A percentile compares a stretch with the other conserved stretches of the same genome.
Conservation (phyloP, 2,888 invertebrate genomes). For the Lutraria lutraria region DNA sequence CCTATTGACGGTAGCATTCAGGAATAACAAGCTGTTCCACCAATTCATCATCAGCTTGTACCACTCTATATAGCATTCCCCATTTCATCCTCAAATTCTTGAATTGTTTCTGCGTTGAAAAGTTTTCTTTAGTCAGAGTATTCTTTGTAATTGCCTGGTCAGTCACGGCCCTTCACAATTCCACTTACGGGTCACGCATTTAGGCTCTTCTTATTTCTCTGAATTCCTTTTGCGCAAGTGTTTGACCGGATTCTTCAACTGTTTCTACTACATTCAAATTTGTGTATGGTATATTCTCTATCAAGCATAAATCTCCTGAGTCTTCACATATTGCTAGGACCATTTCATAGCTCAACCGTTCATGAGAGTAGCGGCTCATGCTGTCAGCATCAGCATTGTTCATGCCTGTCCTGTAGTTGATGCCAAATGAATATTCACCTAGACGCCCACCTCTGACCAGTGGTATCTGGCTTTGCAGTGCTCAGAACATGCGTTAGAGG, state of each 20-base stretch:
- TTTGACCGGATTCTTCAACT: not conserved
- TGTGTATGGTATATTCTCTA: not conserved
- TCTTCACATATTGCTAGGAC: not conserved
- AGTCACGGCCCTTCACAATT: not conserved
- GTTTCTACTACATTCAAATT: not conserved
- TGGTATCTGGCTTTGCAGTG: constrained; percentile 32
- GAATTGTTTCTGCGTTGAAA: not conserved
- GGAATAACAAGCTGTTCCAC: not conserved
- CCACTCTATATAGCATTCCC: not conserved
- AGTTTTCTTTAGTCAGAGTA: not conserved
- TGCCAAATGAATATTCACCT: constrained; percentile 38
- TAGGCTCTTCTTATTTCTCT: too few relatives aligned
- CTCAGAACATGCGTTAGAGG: constrained; percentile 44
- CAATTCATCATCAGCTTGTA: not conserved
- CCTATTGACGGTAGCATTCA: not conserved
- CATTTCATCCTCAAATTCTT: not conserved
- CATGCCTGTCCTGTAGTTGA: constrained; percentile 42
- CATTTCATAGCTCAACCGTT: not conserved
- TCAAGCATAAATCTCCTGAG: not conserved
- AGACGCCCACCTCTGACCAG: constrained; percentile 31
- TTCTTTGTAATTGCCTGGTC: not conserved
- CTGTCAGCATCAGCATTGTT: constrained; percentile 58
- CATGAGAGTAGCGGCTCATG: constrained; percentile 37
- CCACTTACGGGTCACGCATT: too few relatives aligned
- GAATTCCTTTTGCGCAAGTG: too few relatives aligned